Evolutionary conservation across 2,888 invertebrate species (phyloP).

Genomic region (Limnephilus auricula): DNA sequence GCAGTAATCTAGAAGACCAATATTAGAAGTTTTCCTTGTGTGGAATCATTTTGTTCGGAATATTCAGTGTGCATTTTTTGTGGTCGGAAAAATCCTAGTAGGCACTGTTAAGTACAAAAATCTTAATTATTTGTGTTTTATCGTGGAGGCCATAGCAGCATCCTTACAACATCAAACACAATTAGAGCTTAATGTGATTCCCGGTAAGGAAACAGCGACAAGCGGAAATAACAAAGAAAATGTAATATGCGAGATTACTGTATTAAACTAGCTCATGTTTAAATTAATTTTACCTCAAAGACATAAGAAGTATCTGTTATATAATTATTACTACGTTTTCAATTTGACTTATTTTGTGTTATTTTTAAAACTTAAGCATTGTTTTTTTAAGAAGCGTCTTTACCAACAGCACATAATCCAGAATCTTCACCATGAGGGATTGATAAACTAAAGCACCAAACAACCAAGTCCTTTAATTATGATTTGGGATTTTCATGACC

Average conservation of each 20-base stretch:
- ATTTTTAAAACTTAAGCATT: too few relatives aligned
- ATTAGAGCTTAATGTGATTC: neutral
- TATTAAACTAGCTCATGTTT: neutral
- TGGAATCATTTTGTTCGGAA: neutral
- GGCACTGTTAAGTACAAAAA: neutral
- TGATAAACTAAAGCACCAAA: too few relatives aligned
- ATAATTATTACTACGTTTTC: neutral
- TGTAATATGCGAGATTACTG: neutral
- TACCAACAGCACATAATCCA: neutral
- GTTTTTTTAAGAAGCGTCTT: too few relatives aligned
- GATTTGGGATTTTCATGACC: too few relatives aligned
- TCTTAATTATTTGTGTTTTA: neutral
- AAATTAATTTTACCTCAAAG: neutral
- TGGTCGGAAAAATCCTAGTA: neutral
- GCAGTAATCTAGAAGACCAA: neutral
- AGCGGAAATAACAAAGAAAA: neutral
- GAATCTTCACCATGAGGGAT: neutral
- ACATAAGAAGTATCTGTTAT: neutral
- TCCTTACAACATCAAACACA: neutral
- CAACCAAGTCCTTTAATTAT: too few relatives aligned
- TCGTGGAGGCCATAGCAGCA: neutral
- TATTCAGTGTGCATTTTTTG: neutral
- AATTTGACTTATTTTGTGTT: neutral
- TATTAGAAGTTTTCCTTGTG: neutral
- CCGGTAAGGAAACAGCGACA: neutral